Conservation (phyloP, 2,888 invertebrate species). For the Achlya flavicornis region DNA sequence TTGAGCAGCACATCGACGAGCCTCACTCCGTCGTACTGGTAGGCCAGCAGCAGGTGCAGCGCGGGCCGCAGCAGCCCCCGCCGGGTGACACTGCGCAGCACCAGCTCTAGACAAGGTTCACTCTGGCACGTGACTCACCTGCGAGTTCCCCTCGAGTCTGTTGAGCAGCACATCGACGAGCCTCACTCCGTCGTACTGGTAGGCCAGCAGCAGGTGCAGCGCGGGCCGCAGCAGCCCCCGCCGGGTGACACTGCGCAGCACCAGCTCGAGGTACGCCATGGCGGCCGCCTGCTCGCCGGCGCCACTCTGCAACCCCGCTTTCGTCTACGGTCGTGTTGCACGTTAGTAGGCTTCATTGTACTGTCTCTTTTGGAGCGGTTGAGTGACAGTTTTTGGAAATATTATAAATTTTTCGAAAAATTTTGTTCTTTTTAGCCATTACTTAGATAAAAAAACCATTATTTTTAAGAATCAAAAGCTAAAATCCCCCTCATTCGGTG, state of each 20-base stretch:
- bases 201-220: slow-evolving; percentile 92
- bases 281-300: slow-evolving; percentile 95
- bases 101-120: no score
- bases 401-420: neutral
- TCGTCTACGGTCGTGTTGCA: slow-evolving; percentile 64
- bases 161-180: slow-evolving; percentile 92
- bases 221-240: slow-evolving; percentile 92
- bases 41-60: slow-evolving; percentile 92
- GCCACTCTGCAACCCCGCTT: slow-evolving; percentile 88
- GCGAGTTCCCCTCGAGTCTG: slow-evolving; percentile 89
- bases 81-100: no score
- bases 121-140: slow-evolving; percentile 79
- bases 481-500: no score
- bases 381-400: slow-evolving; percentile 53
- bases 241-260: slow-evolving; percentile 93
- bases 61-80: slow-evolving; percentile 85
- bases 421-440: no score
- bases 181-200: slow-evolving; percentile 92
- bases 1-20: slow-evolving; percentile 92
- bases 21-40: slow-evolving; percentile 92
- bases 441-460: no score
- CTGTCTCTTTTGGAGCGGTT: slow-evolving; percentile 40
- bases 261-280: slow-evolving; percentile 96
- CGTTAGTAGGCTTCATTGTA: slow-evolving; percentile 56
- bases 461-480: no score